A percentile compares a stretch with the other conserved stretches of the same genome.
Conservation (phyloP, 1,140 invertebrate species). For the Muscidifurax raptorellus region DNA sequence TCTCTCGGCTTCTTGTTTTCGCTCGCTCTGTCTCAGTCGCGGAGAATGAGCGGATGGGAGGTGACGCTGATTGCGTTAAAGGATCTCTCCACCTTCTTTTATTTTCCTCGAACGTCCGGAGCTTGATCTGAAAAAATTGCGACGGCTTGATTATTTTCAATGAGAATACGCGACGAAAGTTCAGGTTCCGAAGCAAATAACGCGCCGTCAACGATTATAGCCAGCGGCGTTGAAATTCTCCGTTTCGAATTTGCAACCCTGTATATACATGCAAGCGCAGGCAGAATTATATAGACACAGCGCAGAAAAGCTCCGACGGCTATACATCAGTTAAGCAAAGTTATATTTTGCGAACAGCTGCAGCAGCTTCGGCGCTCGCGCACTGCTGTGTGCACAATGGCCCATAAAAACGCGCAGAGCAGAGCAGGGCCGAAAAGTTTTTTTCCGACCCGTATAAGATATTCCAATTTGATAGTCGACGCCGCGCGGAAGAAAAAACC, state of each 20-base stretch:
- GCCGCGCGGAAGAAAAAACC: neutral
- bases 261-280: neutral
- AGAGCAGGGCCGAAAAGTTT: neutral
- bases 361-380: no score
- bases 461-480: slow-evolving; percentile 43
- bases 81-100: neutral
- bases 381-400: slow-evolving; percentile 13
- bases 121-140: neutral
- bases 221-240: no score
- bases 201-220: no score
- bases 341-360: neutral
- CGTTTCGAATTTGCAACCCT: neutral
- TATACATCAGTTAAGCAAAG: neutral
- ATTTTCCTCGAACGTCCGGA: no score
- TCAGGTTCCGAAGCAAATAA: no score
- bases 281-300: no score
- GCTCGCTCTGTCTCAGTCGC: neutral
- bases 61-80: neutral
- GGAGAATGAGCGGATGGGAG: neutral
- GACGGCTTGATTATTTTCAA: neutral
- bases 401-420: neutral
- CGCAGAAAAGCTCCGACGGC: neutral
- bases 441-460: slow-evolving; percentile 11
- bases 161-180: no score
- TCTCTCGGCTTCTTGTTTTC: slow-evolving; percentile 54